Percentiles rank a stretch among this genome's conserved stretches.
Evolutionary conservation across 1,140 invertebrate species (phyloP).

Genomic region (Nylanderia fulva): DNA sequence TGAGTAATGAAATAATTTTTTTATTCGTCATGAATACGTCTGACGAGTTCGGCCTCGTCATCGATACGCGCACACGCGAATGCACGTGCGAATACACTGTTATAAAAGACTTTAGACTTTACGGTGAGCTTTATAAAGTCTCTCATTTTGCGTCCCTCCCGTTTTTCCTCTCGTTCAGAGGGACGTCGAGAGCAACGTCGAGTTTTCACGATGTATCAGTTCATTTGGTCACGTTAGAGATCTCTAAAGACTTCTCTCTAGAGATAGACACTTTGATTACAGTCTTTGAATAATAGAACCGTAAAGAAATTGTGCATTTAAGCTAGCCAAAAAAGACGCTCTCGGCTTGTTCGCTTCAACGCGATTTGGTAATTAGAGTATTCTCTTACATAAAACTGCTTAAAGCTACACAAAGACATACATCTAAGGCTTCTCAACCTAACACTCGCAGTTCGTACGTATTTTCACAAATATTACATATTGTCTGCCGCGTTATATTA

Average conservation of each 20-base stretch:
- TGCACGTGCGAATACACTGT: neutral
- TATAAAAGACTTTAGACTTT: constrained; percentile 30
- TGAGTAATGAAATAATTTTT: constrained; percentile 87
- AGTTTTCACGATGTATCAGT: constrained; percentile 16
- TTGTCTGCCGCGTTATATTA: neutral
- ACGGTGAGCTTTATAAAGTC: neutral
- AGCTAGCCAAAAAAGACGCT: constrained; percentile 5
- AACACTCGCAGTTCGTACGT: neutral
- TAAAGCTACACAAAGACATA: constrained; percentile 13
- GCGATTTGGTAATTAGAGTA: constrained; percentile 30
- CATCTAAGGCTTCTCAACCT: constrained; percentile 17
- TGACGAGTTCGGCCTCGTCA: neutral
- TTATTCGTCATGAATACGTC: constrained; percentile 48
- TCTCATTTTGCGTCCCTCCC: neutral
- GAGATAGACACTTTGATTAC: constrained; percentile 21
- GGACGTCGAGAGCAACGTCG: neutral
- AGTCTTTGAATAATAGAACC: constrained; percentile 44
- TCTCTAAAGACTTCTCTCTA: neutral
- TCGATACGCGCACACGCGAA: neutral
- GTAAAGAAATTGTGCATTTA: constrained; percentile 11
- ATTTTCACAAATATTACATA: constrained; percentile 22
- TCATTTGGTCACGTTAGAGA: constrained; percentile 11
- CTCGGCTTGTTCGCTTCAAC: constrained; percentile 1
- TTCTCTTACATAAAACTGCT: constrained; percentile 9
- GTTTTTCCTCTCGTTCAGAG: neutral